Conservation (phyloP, 2,797 vertebrate species). For the Lophius americanus region DNA sequence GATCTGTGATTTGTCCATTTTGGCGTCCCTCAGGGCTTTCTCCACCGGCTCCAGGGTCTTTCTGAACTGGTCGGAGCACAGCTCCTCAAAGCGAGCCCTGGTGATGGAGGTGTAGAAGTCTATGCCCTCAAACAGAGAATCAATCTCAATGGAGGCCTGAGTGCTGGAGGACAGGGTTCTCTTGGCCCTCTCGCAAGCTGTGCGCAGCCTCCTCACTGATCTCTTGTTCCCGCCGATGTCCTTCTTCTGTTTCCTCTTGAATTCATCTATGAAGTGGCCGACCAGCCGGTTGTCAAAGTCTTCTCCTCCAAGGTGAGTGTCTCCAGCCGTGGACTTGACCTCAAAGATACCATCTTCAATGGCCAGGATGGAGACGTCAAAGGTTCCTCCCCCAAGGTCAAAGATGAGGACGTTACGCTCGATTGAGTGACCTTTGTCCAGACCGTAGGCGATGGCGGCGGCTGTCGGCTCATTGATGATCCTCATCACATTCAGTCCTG, state of each 20-base stretch:
- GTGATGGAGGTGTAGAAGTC: constrained; percentile 71
- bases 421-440: constrained; percentile 49
- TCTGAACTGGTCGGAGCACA: constrained; percentile 60
- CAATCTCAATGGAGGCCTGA: constrained; percentile 66
- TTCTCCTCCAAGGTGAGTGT: too few relatives aligned
- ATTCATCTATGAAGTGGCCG: constrained; percentile 63
- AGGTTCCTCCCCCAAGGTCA: too few relatives aligned
- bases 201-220: constrained; percentile 63
- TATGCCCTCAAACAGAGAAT: constrained; percentile 60
- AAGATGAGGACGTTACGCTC: constrained; percentile 63
- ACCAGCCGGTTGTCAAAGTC: constrained; percentile 69
- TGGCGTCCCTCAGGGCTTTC: constrained; percentile 54
- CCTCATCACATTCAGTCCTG: constrained; percentile 59
- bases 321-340: too few relatives aligned
- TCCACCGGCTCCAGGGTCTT: constrained; percentile 51
- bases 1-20: too few relatives aligned
- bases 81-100: constrained; percentile 61
- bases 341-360: too few relatives aligned
- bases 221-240: constrained; percentile 65
- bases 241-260: constrained; percentile 67
- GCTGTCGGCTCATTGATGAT: constrained; percentile 73
- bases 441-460: constrained; percentile 63
- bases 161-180: constrained; percentile 70
- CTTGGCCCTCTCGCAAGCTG: constrained; percentile 65
- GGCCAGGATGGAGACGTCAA: too few relatives aligned